Conservation (phyloP, 2,888 invertebrate species). For the Caenorhabditis parvicauda region DNA sequence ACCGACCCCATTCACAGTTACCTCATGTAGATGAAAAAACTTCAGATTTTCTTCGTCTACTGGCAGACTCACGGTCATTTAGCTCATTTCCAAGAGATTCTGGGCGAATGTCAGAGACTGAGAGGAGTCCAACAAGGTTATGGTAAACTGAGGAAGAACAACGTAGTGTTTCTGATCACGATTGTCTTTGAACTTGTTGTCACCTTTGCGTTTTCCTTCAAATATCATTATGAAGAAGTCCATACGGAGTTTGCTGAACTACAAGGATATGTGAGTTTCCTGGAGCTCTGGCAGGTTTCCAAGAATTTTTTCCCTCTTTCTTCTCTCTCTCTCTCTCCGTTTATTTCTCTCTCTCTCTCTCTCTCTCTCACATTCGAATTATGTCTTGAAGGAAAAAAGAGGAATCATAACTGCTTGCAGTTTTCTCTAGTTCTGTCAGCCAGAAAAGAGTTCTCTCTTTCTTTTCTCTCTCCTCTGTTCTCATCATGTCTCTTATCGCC, state of each 20-base stretch:
- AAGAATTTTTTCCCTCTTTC: background rate
- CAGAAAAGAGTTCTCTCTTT: too few relatives aligned
- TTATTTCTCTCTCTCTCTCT: too few relatives aligned
- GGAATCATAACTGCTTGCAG: too few relatives aligned
- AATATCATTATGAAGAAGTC: slow-evolving; percentile 26
- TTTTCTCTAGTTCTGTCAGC: background rate
- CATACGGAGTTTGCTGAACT: slow-evolving; percentile 28
- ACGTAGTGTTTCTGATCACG: background rate
- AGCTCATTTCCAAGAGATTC: slow-evolving; percentile 14
- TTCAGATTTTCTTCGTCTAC: slow-evolving; percentile 26
- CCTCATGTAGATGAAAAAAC: too few relatives aligned
- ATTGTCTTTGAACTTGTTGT: background rate
- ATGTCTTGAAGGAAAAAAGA: too few relatives aligned
- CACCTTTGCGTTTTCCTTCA: slow-evolving; percentile 20
- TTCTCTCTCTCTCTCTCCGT: too few relatives aligned
- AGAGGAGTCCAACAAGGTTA: slow-evolving; percentile 10
- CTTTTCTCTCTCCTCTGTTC: too few relatives aligned
- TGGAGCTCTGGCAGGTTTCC: background rate
- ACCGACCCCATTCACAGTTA: too few relatives aligned
- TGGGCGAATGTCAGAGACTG: slow-evolving; percentile 21
- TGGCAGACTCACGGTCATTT: slow-evolving; percentile 38
- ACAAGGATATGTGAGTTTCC: slow-evolving; percentile 19
- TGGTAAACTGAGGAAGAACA: slow-evolving; percentile 8
- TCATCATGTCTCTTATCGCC: too few relatives aligned
- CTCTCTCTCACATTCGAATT: too few relatives aligned